phyloP scores from a whole-genome alignment of 2,113 vertebrate species.

The Gnathonemus longibarbis region DNA sequence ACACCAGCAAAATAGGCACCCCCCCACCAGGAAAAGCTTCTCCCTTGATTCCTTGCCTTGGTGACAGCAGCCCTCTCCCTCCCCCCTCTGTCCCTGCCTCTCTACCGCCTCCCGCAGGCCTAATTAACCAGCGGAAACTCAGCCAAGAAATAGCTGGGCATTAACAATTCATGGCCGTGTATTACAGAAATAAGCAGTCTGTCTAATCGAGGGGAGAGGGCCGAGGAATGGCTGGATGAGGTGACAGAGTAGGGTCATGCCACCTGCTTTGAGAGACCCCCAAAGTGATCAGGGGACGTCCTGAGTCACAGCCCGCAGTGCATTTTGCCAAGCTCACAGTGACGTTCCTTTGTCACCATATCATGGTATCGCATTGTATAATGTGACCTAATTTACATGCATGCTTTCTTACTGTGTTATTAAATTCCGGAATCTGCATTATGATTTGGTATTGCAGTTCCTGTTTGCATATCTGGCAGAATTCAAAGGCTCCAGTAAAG shows the following conservation, averaged over 20 bases:
- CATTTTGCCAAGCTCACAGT: not conserved
- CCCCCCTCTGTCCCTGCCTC: slow-evolving; percentile 5
- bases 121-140: slow-evolving; percentile 38
- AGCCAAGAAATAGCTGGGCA: slow-evolving; percentile 31
- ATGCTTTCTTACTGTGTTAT: not conserved
- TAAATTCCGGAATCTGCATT: not conserved
- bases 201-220: slow-evolving; percentile 3
- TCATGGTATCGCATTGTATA: not conserved
- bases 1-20: slow-evolving; percentile 22
- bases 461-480: not conserved
- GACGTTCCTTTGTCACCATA: not conserved
- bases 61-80: slow-evolving; percentile 17
- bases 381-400: not conserved
- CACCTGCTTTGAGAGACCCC: not conserved
- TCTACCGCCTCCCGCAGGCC: slow-evolving; percentile 24
- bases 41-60: slow-evolving; percentile 21
- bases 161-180: slow-evolving; percentile 38
- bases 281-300: not conserved
- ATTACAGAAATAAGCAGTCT: slow-evolving; percentile 37
- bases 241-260: not conserved
- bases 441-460: not conserved
- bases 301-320: not conserved
- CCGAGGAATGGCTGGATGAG: not conserved
- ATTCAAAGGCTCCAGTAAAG: not conserved
- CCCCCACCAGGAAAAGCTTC: not conserved